Base-by-base conservation (phyloP, 2,113 vertebrate genomes). In the Eidolon helvum region DNA sequence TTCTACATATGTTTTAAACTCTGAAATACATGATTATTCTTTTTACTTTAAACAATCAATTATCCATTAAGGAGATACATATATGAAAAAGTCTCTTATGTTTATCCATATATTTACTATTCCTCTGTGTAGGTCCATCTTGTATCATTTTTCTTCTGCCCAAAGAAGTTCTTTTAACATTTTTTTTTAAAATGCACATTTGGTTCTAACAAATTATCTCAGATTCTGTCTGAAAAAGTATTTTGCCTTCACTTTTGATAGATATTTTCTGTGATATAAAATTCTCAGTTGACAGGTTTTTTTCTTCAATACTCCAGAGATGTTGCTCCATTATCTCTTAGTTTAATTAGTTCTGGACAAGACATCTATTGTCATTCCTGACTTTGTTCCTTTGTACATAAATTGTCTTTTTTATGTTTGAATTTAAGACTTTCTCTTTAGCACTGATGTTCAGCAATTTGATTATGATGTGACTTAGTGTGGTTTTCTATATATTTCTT, bases 201-300 rank as follows among this genome's bases (percentile, higher is more conserved):
- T 85, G 55, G 30, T 86, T 80, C 40, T 53, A 89, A 85, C 68
- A 24, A 88, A 79, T 69, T 66, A 10, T 53, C 15, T 92, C 14
- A 85, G 38, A 40, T 91, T 87, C 87, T 78, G 0, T 69, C 50
- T 82, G 19, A 57, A 85, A 90, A 85, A 75, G 11, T 55, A 90
- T 66, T 66, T 91, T 91, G n/a, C 28, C 30, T 80, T 82, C 40
- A 82, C 69, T 61, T 91, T 93, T 95, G 50, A 90, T 87, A 94
- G 35, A 65, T 55, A 65, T 71, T 69, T 88, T 84, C 35, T 75
- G 28, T 68, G 33, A 69, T 65, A 84, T 83, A 71, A 57, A 87
- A 68, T 72, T 92, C 21, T 66, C 72, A 85, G 74, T 82, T 53
- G 45, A 35, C 11, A 77, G 68, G 4, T 77, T 78, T 74, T 91